These are phyloP conservation scores for Rhodinocichla rosea DNA, from an alignment of 2,113 vertebrate species.

Conservation along the genomic window DNA sequence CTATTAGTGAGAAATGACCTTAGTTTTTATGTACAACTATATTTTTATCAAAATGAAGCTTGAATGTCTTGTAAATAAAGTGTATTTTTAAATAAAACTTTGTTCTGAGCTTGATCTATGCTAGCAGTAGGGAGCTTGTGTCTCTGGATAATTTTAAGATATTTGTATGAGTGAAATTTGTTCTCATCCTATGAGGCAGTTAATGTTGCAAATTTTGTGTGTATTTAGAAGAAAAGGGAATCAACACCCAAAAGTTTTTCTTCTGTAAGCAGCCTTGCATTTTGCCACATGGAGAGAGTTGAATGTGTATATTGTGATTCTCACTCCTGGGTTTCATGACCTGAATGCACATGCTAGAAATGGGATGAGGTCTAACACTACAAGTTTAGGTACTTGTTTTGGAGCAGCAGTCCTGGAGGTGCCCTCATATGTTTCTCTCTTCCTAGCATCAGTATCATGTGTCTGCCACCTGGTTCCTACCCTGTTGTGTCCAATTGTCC, in stretches of 20 bases:
- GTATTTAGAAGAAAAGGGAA: background rate
- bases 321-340: background rate
- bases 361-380: background rate
- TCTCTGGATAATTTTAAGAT: background rate
- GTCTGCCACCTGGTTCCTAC: background rate
- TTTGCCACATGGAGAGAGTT: background rate
- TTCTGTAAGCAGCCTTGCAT: background rate
- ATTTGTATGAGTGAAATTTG: background rate
- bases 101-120: background rate
- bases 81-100: slow-evolving; percentile 21
- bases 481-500: background rate
- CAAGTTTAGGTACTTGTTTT: background rate
- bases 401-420: background rate
- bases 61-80: slow-evolving; percentile 65
- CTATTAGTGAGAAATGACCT: background rate
- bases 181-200: background rate
- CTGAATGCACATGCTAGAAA: background rate
- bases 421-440: background rate
- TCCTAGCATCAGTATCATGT: background rate
- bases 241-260: background rate
- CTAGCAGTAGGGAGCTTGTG: background rate
- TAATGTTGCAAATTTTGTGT: background rate
- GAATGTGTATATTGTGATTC: rapidly evolving
- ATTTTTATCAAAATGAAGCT: slow-evolving; percentile 36
- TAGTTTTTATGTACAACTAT: background rate